Evolutionary conservation across 2,888 invertebrate genomes (phyloP), one percentile per base, ranked within the genome.

Genomic region (Cordilura impudica): DNA sequence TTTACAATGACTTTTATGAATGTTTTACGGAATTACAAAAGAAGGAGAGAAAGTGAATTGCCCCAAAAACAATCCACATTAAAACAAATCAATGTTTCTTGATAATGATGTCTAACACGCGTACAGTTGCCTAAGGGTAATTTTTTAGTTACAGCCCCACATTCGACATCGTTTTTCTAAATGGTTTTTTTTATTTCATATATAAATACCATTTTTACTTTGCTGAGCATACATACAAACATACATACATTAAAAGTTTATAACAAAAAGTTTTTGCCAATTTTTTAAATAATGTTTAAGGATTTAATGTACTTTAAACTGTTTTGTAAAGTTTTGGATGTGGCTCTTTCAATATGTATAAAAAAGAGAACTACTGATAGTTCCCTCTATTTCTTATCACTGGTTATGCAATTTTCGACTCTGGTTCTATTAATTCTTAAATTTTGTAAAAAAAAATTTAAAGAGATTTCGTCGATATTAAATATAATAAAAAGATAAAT

Each of bases 41-140:
- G 29, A 7, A 26, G 53, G 14, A 18, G 23, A 26, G 4, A 8
- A 14, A 12, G 19, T 49, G 61, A 4, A 16, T 26, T 21, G 29
- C 16, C 14, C 39, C 35, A 23, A 67, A 67, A 71, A 66, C 19
- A 74, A 60, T 54, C n/a, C 60, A 49, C 53, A 74, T 61, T 66
- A 65, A 66, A 74, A 74, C 65, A 61, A 74, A 79, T 79, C 74
- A 79, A 79, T 74, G 78, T 71, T 74, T 71, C 12, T 63, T 54
- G 78, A 74, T 74, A 79, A 79, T 74, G 66, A 79, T 79, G 74
- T 79, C 78, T 61, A 74, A 74, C 74, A 79, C 74, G 78, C 74
- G 74, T 79, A 43, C 74, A 54, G 49, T 60, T 66, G 58, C 74
- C 39, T 39, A 12, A 43, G 74, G 78, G 66, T 60, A 21, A 78